phyloP scores from a whole-genome alignment of 2,797 vertebrate species.

The Spinibarbus caldwelli region DNA sequence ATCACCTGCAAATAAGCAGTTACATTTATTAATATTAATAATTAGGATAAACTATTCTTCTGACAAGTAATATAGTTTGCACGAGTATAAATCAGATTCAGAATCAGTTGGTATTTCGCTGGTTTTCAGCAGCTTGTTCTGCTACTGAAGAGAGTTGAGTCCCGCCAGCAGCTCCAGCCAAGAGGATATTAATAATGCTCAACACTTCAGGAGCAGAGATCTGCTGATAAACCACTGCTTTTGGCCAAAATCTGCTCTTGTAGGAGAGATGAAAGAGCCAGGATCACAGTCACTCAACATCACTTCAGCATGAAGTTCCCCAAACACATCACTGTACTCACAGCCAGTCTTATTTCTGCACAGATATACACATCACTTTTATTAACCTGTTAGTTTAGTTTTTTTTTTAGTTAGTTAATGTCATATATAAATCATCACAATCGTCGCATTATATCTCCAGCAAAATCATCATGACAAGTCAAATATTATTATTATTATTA shows the following conservation, averaged over 20 bases:
- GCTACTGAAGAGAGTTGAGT: constrained; percentile 36
- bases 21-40: background rate
- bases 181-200: constrained; percentile 36
- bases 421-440: too few relatives aligned
- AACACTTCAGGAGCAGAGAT: constrained; percentile 32
- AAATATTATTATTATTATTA: too few relatives aligned
- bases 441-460: too few relatives aligned
- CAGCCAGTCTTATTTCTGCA: background rate
- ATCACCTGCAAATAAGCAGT: background rate
- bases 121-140: constrained; percentile 7
- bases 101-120: too few relatives aligned
- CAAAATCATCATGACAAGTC: too few relatives aligned
- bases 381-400: too few relatives aligned
- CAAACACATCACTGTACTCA: background rate
- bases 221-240: background rate
- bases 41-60: background rate
- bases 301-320: background rate
- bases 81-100: too few relatives aligned
- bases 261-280: background rate
- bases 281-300: background rate
- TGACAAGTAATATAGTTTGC: background rate
- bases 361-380: background rate
- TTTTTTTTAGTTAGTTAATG: too few relatives aligned
- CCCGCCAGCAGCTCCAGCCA: constrained; percentile 45
- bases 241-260: background rate